A percentile compares a stretch with the other conserved stretches of the same genome.
phyloP scores from a whole-genome alignment of 1,140 invertebrate species.

The Pseudomyrmex sp. region DNA sequence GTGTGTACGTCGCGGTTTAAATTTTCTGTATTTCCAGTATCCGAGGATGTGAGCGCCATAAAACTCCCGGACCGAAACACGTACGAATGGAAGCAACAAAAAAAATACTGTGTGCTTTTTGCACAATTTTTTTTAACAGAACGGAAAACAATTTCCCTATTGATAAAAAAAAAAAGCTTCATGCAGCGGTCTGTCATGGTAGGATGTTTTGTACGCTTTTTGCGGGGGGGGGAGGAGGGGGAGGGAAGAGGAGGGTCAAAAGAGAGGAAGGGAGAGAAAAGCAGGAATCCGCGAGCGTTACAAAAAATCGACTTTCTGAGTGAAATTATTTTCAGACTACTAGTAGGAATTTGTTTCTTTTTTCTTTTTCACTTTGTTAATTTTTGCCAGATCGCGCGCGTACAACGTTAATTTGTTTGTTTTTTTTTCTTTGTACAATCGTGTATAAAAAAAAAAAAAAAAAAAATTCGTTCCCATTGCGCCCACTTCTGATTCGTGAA shows the following conservation, averaged over 20 bases:
- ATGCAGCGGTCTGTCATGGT: slow-evolving; percentile 33
- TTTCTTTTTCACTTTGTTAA: slow-evolving; percentile 12
- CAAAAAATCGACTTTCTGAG: slow-evolving; percentile 38
- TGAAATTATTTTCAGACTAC: slow-evolving; percentile 28
- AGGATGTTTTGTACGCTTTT: slow-evolving; percentile 34
- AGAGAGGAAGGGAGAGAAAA: background rate
- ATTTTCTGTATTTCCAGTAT: slow-evolving; percentile 24
- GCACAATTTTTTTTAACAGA: slow-evolving; percentile 28
- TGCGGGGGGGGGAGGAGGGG: background rate
- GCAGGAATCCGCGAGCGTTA: slow-evolving; percentile 16
- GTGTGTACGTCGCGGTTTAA: background rate
- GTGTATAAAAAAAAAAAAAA: too few species aligned
- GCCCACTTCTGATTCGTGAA: background rate
- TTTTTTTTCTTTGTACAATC: background rate
- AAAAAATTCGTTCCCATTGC: background rate
- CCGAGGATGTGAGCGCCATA: slow-evolving; percentile 21
- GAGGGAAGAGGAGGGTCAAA: too few species aligned
- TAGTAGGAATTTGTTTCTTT: background rate
- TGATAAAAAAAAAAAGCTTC: slow-evolving; percentile 37
- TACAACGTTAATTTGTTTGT: background rate
- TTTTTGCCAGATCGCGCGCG: background rate
- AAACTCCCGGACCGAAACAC: slow-evolving; percentile 34
- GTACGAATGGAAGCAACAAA: slow-evolving; percentile 27
- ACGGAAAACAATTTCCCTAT: slow-evolving; percentile 49
- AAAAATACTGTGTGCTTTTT: slow-evolving; percentile 44